phyloP scores from a whole-genome alignment of 2,888 invertebrate species.

The Andrena flavipes region DNA sequence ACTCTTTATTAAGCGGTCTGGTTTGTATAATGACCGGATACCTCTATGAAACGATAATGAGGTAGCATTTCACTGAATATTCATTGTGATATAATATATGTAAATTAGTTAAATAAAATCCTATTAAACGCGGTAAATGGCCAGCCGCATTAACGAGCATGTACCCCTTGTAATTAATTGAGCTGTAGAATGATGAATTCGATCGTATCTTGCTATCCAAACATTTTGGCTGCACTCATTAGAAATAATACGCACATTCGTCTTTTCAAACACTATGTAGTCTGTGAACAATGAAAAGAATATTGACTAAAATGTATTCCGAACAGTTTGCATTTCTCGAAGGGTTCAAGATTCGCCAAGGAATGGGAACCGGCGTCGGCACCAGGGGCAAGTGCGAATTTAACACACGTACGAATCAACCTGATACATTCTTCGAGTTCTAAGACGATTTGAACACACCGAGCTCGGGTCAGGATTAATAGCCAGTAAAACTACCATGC shows the following conservation, averaged over 20 bases:
- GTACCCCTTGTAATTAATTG: slow-evolving; percentile 2
- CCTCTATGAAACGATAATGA: background rate
- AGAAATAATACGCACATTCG: background rate
- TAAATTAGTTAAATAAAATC: slow-evolving; percentile 19
- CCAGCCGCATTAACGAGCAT: slow-evolving; percentile 3
- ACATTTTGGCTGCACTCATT: background rate
- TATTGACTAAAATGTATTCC: background rate
- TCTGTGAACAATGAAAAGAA: background rate
- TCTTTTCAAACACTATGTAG: background rate
- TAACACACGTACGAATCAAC: background rate
- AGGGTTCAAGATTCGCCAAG: background rate
- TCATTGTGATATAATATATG: slow-evolving; percentile 34
- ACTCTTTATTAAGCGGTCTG: background rate
- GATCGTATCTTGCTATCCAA: background rate
- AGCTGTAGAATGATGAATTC: background rate
- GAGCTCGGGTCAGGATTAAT: background rate
- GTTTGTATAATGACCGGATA: slow-evolving; percentile 9
- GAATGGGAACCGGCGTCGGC: no score
- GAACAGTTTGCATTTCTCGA: background rate
- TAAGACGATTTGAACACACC: no score
- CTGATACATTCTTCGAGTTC: background rate
- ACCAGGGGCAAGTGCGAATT: no score
- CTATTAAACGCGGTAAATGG: slow-evolving; percentile 1
- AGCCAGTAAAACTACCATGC: background rate
- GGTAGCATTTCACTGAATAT: slow-evolving; percentile 30